A percentile compares a stretch with the other conserved stretches of the same genome.
phyloP scores from a whole-genome alignment of 2,797 vertebrate species.

The Falco cherrug region DNA sequence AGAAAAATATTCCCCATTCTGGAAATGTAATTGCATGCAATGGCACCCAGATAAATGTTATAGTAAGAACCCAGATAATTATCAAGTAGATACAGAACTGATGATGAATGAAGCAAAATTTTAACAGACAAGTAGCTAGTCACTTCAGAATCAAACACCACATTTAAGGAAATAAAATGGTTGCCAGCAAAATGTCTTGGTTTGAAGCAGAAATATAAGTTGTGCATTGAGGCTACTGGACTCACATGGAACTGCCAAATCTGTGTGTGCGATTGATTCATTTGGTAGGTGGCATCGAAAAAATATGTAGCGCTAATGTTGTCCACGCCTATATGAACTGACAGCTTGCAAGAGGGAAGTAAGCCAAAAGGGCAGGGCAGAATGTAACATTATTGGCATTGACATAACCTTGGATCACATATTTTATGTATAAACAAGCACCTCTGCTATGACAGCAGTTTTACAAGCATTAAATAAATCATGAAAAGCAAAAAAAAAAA shows the following conservation, averaged over 20 bases:
- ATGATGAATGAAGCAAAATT: not conserved
- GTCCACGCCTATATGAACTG: not conserved
- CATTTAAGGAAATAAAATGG: not conserved
- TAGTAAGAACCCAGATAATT: not conserved
- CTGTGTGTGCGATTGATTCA: not conserved
- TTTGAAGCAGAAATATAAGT: not conserved
- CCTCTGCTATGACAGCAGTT: not conserved
- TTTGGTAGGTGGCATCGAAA: rapidly evolving
- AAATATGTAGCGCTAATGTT: rapidly evolving
- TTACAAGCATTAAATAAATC: not conserved
- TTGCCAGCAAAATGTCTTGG: not conserved
- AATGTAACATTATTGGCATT: not conserved
- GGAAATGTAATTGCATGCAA: not conserved
- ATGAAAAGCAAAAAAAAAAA: not conserved
- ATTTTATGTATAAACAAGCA: not conserved
- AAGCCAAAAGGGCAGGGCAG: not conserved
- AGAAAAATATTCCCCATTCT: not conserved
- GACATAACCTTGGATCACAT: not conserved
- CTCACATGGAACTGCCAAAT: not conserved
- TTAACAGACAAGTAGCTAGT: not conserved
- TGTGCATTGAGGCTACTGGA: not conserved
- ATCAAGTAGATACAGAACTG: not conserved
- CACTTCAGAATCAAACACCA: not conserved
- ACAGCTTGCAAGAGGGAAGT: not conserved
- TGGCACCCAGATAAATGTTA: not conserved